Percentiles rank a stretch among this genome's conserved stretches.
Evolutionary conservation across 2,888 invertebrate genomes (phyloP).

Genomic region (Merodon equestris): DNA sequence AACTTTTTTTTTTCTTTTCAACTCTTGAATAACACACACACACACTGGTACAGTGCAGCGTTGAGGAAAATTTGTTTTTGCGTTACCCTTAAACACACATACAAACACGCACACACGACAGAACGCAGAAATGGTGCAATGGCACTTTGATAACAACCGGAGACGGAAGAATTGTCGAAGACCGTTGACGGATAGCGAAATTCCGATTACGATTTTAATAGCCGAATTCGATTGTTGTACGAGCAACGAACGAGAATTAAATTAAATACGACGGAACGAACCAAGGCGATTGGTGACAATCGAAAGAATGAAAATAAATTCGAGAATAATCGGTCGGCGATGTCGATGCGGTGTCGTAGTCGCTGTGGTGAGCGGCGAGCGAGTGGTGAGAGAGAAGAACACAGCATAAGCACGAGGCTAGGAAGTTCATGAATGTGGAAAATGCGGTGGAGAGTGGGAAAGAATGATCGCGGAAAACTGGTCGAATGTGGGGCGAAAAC

Average conservation of each 20-base stretch:
- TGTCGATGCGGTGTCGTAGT: conserved; percentile 22
- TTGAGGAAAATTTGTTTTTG: conserved; percentile 40
- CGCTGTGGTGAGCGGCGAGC: conserved; percentile 6
- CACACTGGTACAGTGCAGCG: conserved; percentile 32
- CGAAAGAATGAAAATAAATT: conserved; percentile 48
- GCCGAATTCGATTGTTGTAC: not conserved
- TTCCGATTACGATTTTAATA: not conserved
- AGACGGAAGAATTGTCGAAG: not conserved
- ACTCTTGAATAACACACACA: conserved; percentile 20
- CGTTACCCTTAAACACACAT: no score
- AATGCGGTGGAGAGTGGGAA: conserved; percentile 8
- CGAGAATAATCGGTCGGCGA: conserved; percentile 34
- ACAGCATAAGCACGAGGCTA: conserved; percentile 13
- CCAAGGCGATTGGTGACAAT: conserved; percentile 30
- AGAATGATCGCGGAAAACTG: conserved; percentile 12
- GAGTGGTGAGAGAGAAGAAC: not conserved
- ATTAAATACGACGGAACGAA: conserved; percentile 23
- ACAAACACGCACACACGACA: conserved; percentile 13
- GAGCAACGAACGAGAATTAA: conserved; percentile 3
- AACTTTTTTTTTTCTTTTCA: conserved; percentile 9
- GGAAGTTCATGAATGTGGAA: not conserved
- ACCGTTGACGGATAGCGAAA: conserved; percentile 6
- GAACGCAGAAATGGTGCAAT: conserved; percentile 40
- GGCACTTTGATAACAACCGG: conserved; percentile 52
- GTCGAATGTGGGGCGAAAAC: not conserved